Percentiles rank a stretch among this genome's conserved stretches.
These are phyloP conservation scores for Varanus komodoensis DNA, from an alignment of 2,113 vertebrate species.

Conservation along the genomic window DNA sequence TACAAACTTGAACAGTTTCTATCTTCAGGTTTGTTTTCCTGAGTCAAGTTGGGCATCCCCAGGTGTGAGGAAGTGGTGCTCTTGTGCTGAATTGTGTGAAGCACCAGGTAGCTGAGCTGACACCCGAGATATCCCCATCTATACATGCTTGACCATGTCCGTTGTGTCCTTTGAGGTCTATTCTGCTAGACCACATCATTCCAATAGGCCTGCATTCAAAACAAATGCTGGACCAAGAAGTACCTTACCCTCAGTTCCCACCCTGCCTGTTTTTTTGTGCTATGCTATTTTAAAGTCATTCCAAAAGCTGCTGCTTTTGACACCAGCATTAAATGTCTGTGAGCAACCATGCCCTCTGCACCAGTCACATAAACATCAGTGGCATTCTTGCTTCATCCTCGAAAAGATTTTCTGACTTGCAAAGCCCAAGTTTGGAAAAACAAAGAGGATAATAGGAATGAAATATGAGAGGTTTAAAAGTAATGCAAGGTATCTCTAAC, in stretches of 20 bases:
- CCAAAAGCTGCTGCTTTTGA: neutral
- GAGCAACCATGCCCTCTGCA: neutral
- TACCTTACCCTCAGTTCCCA: neutral
- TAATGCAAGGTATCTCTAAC: fast-evolving
- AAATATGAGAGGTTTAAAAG: neutral
- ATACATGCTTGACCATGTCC: too few species aligned
- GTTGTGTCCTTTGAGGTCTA: neutral
- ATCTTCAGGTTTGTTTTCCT: too few species aligned
- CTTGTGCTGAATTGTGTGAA: too few species aligned
- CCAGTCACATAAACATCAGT: neutral
- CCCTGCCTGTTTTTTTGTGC: neutral
- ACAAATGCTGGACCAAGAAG: neutral
- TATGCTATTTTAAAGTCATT: neutral
- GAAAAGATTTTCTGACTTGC: neutral
- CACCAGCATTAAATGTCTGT: neutral
- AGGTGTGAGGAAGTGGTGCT: too few species aligned
- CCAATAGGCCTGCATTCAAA: neutral
- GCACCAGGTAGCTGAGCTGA: too few species aligned
- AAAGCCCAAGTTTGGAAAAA: neutral
- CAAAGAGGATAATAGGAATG: neutral
- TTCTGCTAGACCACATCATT: neutral
- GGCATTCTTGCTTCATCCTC: neutral
- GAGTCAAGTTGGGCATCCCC: too few species aligned
- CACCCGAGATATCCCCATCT: too few species aligned
- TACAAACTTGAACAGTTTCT: too few species aligned